phyloP scores from a whole-genome alignment of 2,113 vertebrate genomes.

The Microcebus ravelobensis region DNA sequence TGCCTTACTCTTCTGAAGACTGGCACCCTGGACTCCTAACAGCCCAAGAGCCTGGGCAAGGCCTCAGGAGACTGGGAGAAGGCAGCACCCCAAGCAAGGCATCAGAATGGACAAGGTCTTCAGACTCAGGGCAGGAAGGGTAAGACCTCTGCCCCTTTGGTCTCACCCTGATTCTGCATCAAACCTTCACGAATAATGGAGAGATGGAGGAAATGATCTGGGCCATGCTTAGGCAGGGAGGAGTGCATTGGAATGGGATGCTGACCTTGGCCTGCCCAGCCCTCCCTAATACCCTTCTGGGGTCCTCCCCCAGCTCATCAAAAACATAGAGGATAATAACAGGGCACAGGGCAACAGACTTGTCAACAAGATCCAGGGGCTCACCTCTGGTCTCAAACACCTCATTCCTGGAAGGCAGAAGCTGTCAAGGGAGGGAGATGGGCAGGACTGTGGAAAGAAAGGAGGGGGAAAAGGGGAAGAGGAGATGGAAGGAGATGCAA shows the following conservation, averaged over 20 bases:
- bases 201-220: background rate
- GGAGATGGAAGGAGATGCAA: background rate
- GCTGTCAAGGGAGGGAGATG: background rate
- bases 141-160: background rate
- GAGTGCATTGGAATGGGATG: background rate
- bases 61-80: background rate
- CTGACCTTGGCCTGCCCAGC: background rate
- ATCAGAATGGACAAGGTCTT: background rate
- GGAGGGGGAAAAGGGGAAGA: background rate
- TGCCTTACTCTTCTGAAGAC: background rate
- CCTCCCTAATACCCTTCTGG: background rate
- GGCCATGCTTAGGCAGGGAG: background rate
- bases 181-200: background rate
- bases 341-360: background rate
- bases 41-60: background rate
- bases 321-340: background rate
- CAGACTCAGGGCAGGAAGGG: background rate
- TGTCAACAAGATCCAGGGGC: background rate
- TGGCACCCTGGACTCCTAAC: background rate
- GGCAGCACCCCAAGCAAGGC: background rate
- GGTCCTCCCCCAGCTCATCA: background rate
- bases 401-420: background rate
- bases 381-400: conserved; percentile 1
- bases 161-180: background rate
- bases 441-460: background rate